Conservation (phyloP, 92 coral and sea anemone genomes). For the Siderastrea siderea region DNA sequence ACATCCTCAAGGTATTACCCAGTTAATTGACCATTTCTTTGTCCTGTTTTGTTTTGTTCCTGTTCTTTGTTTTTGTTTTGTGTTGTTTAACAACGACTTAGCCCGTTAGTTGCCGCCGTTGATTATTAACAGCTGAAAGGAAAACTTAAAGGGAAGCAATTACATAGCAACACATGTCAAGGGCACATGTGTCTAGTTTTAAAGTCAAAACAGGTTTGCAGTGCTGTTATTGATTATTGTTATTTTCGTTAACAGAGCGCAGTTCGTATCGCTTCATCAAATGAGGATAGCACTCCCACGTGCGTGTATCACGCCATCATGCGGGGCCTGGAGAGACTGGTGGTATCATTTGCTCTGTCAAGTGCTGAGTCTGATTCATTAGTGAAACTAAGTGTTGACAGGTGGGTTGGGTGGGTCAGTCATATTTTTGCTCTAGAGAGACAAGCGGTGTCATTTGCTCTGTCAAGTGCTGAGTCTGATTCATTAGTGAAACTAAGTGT, state of each 20-base stretch:
- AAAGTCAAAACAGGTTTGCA: no score
- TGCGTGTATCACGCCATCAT: conserved; percentile 93
- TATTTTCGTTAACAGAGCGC: conserved; percentile 75
- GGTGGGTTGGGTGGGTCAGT: conserved; percentile 65
- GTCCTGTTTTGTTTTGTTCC: no score
- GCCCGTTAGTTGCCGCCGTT: no score
- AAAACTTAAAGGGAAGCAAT: no score
- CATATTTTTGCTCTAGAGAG: conserved; percentile 70
- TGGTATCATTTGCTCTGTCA: conserved; percentile 97
- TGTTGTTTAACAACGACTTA: no score
- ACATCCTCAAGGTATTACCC: conserved; percentile 83
- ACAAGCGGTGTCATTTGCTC: conserved; percentile 93
- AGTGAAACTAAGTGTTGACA: conserved; percentile 96
- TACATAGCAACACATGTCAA: no score
- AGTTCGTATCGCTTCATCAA: conserved; percentile 90
- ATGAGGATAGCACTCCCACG: conserved; percentile 95
- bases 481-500: conserved; percentile 94
- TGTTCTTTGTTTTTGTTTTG: no score
- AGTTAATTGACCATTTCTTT: not conserved
- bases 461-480: conserved; percentile 92
- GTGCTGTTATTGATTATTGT: not conserved
- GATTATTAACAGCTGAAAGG: no score
- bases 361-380: conserved; percentile 91
- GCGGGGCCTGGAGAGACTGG: conserved; percentile 97
- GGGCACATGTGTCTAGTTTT: no score